Conservation (phyloP, 2,888 invertebrate species). For the Chironomus tentans region DNA sequence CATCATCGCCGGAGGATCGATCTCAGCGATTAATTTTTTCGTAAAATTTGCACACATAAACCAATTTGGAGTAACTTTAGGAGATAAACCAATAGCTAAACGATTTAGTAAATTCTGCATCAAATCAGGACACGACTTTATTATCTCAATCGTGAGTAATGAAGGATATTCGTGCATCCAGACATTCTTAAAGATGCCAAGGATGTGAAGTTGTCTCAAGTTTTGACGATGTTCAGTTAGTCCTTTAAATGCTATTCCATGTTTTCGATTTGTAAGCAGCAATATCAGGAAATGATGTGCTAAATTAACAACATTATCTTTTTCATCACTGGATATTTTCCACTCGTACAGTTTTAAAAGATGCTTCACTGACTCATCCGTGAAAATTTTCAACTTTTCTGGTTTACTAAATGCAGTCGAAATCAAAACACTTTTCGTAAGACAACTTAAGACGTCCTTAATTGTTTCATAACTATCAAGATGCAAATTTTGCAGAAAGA, state of each 20-base stretch:
- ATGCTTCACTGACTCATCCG: constrained; percentile 54
- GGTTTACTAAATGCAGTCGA: constrained; percentile 60
- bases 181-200: constrained; percentile 56
- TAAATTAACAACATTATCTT: constrained; percentile 47
- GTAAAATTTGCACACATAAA: constrained; percentile 23
- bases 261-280: constrained; percentile 64
- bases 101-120: constrained; percentile 17
- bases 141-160: constrained; percentile 53
- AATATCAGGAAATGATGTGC: constrained; percentile 62
- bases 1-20: constrained; percentile 9
- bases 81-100: constrained; percentile 2
- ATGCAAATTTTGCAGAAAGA: constrained; percentile 54
- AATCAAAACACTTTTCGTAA: constrained; percentile 59
- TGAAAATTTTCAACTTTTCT: constrained; percentile 61
- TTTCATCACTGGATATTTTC: constrained; percentile 50
- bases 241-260: constrained; percentile 70
- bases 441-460: constrained; percentile 54
- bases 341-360: constrained; percentile 63
- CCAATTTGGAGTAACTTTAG: constrained; percentile 5
- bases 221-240: constrained; percentile 42
- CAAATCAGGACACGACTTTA: constrained; percentile 62
- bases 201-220: constrained; percentile 41
- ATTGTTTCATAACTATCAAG: constrained; percentile 59
- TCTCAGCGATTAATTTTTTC: neutral
- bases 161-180: constrained; percentile 58